Base-by-base conservation (phyloP, 2,113 vertebrate species). In the Notothenia coriiceps region DNA sequence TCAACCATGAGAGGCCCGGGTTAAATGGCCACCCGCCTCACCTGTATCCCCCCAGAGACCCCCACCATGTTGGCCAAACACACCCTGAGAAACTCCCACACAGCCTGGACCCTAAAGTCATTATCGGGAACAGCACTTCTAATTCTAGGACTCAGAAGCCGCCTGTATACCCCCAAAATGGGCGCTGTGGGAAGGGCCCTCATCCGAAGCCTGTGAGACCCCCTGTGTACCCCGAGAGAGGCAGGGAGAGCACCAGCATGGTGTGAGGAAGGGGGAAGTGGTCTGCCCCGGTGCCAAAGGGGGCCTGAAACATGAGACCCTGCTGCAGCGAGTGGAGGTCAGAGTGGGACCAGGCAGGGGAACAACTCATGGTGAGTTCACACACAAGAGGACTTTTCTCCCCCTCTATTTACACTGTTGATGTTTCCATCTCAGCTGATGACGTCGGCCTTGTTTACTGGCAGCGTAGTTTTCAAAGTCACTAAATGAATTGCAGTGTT, bases 111-210 rank as follows among this genome's bases (percentile, higher is more conserved):
- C 89, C 84, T 6, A 84, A 70, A 55, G 85, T 89, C 51, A 84
- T 90, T 20, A 75, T 89, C 2, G 78, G 81, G 22, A 91, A 82
- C 83, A 86, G 79, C 67, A 86, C 86, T 13, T 70, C 84, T 55
- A 70, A 63, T 40, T 70, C 83, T 18, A 91, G 86, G 74, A 94
- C 86, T 74, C 92, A 93, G 43, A 94, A 93, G 71, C 92, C 94
- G 20, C 95, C 94, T n/a, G 86, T 82, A 5, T 94, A 94, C 75
- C 94, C 93, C 33, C 94, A 93, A 46, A 95, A 94, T 0, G 94
- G 93, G 47, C 89, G 75, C 10, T 89, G 86, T 22, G 86, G 85
- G 51, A 93, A 92, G 66, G 91, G 88, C 54, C 73, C 62, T 0
- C 71, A 82, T 17, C 67, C 74, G 11, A 90, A 88, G 61, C 66